Evolutionary conservation across 23 tunicate genomes (phyloP).

Genomic region (Styela clava): DNA sequence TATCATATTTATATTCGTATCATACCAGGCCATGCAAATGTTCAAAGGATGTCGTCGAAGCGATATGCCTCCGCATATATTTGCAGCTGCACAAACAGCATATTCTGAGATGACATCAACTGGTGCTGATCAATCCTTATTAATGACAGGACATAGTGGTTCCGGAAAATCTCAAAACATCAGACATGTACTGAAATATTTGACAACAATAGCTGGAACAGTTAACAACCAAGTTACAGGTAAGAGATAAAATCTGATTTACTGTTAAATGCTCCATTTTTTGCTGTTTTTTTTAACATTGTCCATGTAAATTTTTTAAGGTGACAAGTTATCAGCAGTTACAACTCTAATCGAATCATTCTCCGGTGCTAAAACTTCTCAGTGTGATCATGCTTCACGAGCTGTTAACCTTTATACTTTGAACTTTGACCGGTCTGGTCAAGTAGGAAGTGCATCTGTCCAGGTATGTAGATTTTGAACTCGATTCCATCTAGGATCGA

Average conservation of each 20-base stretch:
- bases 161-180: slow-evolving; percentile 50
- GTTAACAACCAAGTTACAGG: not conserved
- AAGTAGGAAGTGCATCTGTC: slow-evolving; percentile 54
- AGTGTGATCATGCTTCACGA: slow-evolving; percentile 45
- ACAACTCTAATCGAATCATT: slow-evolving; percentile 42
- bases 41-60: slow-evolving; percentile 82
- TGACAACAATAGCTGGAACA: slow-evolving; percentile 27
- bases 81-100: slow-evolving; percentile 81
- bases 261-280: not conserved
- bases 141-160: slow-evolving; percentile 51
- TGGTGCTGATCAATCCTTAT: slow-evolving; percentile 61
- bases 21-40: slow-evolving; percentile 47
- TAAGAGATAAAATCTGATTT: not conserved
- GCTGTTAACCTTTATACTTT: slow-evolving; percentile 54
- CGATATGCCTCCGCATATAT: slow-evolving; percentile 86
- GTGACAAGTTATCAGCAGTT: slow-evolving; percentile 39
- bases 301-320: slow-evolving; percentile 17
- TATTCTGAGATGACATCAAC: slow-evolving; percentile 66
- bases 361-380: slow-evolving; percentile 33
- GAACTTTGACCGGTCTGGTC: slow-evolving; percentile 72
- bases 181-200: slow-evolving; percentile 43
- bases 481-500: too few relatives aligned
- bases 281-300: not conserved
- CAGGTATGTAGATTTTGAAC: too few relatives aligned
- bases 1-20: too few relatives aligned